Base-by-base conservation (phyloP, 2,797 vertebrate genomes). In the Sebastes ruberrimus region DNA sequence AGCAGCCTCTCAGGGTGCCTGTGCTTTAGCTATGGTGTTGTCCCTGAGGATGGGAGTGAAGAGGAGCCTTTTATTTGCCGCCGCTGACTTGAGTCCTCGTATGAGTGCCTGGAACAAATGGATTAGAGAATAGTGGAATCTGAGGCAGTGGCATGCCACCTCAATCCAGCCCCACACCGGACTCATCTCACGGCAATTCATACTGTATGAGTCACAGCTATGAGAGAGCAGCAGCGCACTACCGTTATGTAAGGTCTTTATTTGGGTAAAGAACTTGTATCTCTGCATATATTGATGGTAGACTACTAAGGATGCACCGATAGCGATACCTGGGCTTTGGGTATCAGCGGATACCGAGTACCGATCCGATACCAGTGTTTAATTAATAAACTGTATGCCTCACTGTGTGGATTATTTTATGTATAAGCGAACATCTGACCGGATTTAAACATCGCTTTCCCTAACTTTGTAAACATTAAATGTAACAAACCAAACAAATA, bases 51-150 rank as follows among this genome's bases (percentile, higher is more conserved):
- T 59, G 35, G 65, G 62, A 84, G 79, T 67, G 76, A 81, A 85
- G 83, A 84, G 76, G 38, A 85, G 33, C 56, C 75, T 85, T 91
- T 86, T 84, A 73, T 83, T 78, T 74, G 68, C 69, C 35, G 42
- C 80, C 62, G 83, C 87, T 64, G 78, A 78, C 83, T 88, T 53
- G 61, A 86, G 78, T 71, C 79, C 69, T 79, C 61, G 38, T 75
- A 68, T 76, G 86, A 87, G 77, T 25, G 70, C 27, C 82, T 87
- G 88, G 87, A 89, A 91, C 91, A 84, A 92, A 92, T 83, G 82
- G 86, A 90, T 93, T 89, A 74, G 76, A 86, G 88, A 74, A 88
- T 22, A 78, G 80, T 77, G 81, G 75, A 82, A 55, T 88, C 65
- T 81, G 80, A 81, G 64, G 82, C 75, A 62, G 74, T 25, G 23